Evolutionary conservation across 2,797 vertebrate species (phyloP), one percentile per base, ranked within the genome.

Genomic region (Allobates femoralis): DNA sequence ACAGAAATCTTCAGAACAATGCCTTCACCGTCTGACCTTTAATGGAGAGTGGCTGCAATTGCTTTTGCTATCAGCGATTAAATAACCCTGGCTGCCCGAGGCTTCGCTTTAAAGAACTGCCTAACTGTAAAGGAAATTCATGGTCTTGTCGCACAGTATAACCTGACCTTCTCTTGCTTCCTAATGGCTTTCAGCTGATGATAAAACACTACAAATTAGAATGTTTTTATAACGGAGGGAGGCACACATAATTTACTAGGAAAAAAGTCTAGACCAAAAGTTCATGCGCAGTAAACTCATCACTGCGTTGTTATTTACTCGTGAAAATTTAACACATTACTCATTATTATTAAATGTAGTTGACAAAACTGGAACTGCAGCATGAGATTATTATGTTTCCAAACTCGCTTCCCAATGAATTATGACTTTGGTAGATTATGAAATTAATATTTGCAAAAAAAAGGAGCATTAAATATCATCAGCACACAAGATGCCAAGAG

Each of bases 391-490:
- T 84, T 79, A 80, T 79, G 86, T 84, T 84, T 87, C 66, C 50
- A 78, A 56, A 78, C 46, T 46, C 83, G 58, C 80, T 55, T 71
- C 50, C 74, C 76, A 79, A 79, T 87, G 86, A 87, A 53, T 80
- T 80, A 84, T 87, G 53, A 74, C 75, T 76, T 34, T n/a, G 28
- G 67, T 69, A 76, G 81, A 76, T 62, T 69, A 84, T 69, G 50
- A 80, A 62, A 89, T 86, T 81, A 88, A 86, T 81, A 73, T 79
- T 83, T 87, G 66, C 41, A 71, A 86, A 86, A 73, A 46, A 79
- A 87, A 90, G 77, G 91, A 92, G 86, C 91, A 92, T 90, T 90
- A 91, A 84, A 64, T 90, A 89, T 50, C 67, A 84, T 87, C 75
- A 76, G 50, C 23, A 82, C 23, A 60, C 34, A 60, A 89, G 89